Evolutionary conservation across 2,797 vertebrate species (phyloP).

Genomic region (Myotis findleyi): DNA sequence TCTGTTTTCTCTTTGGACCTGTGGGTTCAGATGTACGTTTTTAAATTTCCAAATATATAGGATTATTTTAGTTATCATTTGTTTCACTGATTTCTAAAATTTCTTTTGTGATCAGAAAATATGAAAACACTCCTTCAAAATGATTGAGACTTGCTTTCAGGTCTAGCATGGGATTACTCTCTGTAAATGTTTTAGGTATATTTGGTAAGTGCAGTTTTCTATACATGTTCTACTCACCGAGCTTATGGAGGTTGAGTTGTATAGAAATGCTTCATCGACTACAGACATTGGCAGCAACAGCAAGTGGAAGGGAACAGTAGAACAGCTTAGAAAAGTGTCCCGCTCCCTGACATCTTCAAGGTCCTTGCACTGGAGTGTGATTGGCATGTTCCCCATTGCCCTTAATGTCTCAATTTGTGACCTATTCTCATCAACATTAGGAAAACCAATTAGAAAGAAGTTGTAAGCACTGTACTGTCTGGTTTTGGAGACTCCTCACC

Average conservation of each 20-base stretch:
- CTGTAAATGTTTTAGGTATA: not conserved
- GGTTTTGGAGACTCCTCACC: not conserved
- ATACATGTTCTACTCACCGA: not conserved
- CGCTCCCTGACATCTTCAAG: not conserved
- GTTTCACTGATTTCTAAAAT: not conserved
- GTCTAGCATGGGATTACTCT: not conserved
- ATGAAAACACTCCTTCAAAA: not conserved
- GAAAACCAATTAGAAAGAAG: not conserved
- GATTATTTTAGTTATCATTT: conserved; percentile 7
- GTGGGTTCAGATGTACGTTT: not conserved
- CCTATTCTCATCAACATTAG: not conserved
- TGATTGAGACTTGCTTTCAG: conserved; percentile 11
- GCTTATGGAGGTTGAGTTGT: not conserved
- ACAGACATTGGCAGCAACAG: not conserved
- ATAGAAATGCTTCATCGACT: not conserved
- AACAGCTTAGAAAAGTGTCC: not conserved
- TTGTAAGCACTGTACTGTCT: not conserved
- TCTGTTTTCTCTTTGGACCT: conserved; percentile 3
- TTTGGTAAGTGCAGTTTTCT: not conserved
- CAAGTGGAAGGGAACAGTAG: not conserved
- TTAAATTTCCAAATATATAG: conserved; percentile 2
- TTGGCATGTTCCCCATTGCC: not conserved
- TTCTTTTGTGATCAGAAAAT: conserved; percentile 23
- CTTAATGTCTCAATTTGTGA: not conserved
- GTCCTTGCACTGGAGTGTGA: not conserved